phyloP scores from a whole-genome alignment of 2,888 invertebrate species.

The Camponotus fellah region DNA sequence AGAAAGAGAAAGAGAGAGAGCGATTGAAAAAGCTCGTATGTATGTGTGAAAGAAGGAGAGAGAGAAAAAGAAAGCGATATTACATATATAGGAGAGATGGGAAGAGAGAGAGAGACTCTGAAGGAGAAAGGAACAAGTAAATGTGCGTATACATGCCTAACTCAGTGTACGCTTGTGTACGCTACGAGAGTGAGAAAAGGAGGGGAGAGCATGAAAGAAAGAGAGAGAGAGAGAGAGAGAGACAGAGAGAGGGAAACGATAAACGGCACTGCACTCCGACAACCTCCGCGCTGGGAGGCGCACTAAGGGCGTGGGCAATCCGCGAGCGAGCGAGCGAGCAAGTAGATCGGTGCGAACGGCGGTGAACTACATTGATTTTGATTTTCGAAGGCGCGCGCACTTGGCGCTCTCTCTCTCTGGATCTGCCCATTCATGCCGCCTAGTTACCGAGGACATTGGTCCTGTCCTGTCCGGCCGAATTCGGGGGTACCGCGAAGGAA shows the following conservation, averaged over 20 bases:
- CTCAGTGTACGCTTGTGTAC: conserved; percentile 2
- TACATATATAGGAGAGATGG: conserved; percentile 40
- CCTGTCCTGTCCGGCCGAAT: conserved; percentile 47
- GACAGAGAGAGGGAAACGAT: conserved; percentile 52
- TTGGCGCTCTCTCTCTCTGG: conserved; percentile 65
- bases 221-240: conserved; percentile 51
- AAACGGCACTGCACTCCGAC: conserved; percentile 67
- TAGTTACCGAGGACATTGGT: conserved; percentile 64
- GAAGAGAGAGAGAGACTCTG: background rate
- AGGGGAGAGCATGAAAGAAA: conserved; percentile 40
- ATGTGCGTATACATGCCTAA: background rate
- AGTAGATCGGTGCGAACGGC: conserved; percentile 57
- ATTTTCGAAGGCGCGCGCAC: conserved; percentile 83
- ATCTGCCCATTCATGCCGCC: conserved; percentile 76
- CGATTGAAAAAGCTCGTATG: background rate
- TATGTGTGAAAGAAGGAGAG: background rate
- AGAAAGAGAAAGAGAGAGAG: background rate
- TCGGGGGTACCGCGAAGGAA: background rate
- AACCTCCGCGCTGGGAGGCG: conserved; percentile 70
- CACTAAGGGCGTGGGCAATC: conserved; percentile 72
- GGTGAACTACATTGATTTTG: conserved; percentile 83
- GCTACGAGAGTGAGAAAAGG: background rate
- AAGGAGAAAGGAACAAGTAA: conserved; percentile 31
- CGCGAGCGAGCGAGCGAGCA: conserved; percentile 59
- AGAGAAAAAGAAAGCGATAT: conserved; percentile 23